Percentiles rank a stretch among this genome's conserved stretches.
phyloP scores from a whole-genome alignment of 2,113 vertebrate species.

The Pteropus alecto region DNA sequence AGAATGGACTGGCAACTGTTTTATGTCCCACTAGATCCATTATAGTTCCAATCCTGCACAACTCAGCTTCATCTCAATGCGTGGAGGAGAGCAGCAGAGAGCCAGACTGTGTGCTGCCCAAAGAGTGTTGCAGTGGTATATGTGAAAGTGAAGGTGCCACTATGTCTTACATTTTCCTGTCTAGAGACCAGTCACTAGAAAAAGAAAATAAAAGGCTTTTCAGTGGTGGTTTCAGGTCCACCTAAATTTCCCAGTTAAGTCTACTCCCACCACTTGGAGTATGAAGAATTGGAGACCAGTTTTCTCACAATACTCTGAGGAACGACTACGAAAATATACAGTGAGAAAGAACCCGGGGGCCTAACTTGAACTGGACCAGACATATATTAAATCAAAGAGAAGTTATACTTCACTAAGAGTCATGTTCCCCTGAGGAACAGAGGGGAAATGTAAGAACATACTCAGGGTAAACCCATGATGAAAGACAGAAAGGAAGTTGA shows the following conservation, averaged over 20 bases:
- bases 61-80: background rate
- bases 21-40: background rate
- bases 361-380: background rate
- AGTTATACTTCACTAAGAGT: background rate
- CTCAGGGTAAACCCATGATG: background rate
- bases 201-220: background rate
- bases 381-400: background rate
- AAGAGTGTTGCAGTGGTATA: background rate
- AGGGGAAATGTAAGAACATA: background rate
- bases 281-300: background rate
- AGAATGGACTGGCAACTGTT: background rate
- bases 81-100: background rate
- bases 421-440: background rate
- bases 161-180: background rate
- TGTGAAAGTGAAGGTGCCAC: background rate
- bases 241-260: background rate
- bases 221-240: background rate
- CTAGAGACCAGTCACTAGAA: background rate
- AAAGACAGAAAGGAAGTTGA: background rate
- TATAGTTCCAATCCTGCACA: background rate
- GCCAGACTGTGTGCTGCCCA: background rate
- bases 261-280: background rate
- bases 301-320: background rate
- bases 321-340: slow-evolving; percentile 1
- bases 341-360: background rate